Evolutionary conservation across 2,797 vertebrate genomes (phyloP), one percentile per base, ranked within the genome.

Genomic region (Holocentrus rufus): DNA sequence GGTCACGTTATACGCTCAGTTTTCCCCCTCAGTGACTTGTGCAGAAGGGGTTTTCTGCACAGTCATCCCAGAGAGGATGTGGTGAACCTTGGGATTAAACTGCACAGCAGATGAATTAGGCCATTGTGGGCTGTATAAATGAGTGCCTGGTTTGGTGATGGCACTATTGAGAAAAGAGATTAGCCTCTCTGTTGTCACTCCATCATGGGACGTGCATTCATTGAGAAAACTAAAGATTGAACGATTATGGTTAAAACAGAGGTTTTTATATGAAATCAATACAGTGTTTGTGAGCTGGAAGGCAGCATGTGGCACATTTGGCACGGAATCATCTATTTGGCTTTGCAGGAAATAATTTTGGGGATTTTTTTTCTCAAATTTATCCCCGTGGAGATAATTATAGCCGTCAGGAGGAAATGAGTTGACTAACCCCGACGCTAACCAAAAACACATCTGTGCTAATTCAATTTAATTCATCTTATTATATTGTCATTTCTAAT

Each of bases 111-210:
- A 85, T 87, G 84, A 90, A 90, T 85, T 44, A 60, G 64, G 2
- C 74, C 76, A 85, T 89, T 91, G 89, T 90, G 42, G 13, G 6
- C 58, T 9, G 22, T 47, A 56, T 87, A 81, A 89, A 88, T 87
- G 74, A 83, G 82, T 84, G 73, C 54, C 75, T 74, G 31, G 81
- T 74, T 79, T 78, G 76, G 80, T 54, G 85, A 84, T 87, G 85
- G 86, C 65, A 87, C 87, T 70, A 71, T 75, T 77, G 60, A 79
- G 75, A 44, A 69, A 70, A 68, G 25, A 18, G 22, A 72, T 78
- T 67, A 64, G 84, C 57, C 69, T 68, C 39, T 66, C 39, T 65
- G 18, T 56, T 52, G n/a, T 74, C 53, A 34, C 42, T 67, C 42
- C 18, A 52, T 65, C 58, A 64, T 57, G 27, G 30, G 68, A 66